Percentiles rank a stretch among this genome's conserved stretches.
Conservation (phyloP, 2,888 invertebrate species). For the Parnassius mnemosyne region DNA sequence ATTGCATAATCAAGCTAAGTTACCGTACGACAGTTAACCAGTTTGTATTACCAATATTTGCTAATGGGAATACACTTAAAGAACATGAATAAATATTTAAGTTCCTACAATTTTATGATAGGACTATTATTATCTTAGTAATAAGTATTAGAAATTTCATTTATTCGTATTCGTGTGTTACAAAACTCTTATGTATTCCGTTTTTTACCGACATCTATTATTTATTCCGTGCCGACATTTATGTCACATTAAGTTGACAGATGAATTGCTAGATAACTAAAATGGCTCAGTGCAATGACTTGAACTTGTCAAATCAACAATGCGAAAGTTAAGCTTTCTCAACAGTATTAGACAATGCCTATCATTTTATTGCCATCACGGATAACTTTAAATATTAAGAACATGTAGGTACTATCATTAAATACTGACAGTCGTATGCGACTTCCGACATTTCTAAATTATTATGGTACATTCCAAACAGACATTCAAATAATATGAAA, state of each 20-base stretch:
- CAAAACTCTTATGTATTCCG: slow-evolving; percentile 30
- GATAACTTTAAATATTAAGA: neutral
- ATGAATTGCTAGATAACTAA: slow-evolving; percentile 50
- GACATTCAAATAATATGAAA: too few relatives aligned
- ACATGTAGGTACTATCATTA: neutral
- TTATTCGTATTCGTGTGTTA: neutral
- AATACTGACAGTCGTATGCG: neutral
- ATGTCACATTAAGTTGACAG: slow-evolving; percentile 52
- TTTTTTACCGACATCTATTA: slow-evolving; percentile 35
- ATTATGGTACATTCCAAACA: neutral
- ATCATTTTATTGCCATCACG: neutral
- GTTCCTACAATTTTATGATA: too few relatives aligned
- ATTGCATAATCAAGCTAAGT: too few relatives aligned
- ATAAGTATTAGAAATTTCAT: neutral
- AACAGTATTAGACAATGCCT: slow-evolving; percentile 12
- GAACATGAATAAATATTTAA: too few relatives aligned
- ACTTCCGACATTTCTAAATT: slow-evolving; percentile 8
- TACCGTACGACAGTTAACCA: too few relatives aligned
- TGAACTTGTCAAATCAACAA: slow-evolving; percentile 54
- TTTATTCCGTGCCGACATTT: slow-evolving; percentile 37
- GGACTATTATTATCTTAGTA: neutral
- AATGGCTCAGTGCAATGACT: slow-evolving; percentile 45
- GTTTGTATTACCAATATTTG: too few relatives aligned
- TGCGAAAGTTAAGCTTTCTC: slow-evolving; percentile 55
- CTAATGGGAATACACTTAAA: too few relatives aligned